phyloP scores from a whole-genome alignment of 2,797 vertebrate genomes.

The Pithecia hirsuta region DNA sequence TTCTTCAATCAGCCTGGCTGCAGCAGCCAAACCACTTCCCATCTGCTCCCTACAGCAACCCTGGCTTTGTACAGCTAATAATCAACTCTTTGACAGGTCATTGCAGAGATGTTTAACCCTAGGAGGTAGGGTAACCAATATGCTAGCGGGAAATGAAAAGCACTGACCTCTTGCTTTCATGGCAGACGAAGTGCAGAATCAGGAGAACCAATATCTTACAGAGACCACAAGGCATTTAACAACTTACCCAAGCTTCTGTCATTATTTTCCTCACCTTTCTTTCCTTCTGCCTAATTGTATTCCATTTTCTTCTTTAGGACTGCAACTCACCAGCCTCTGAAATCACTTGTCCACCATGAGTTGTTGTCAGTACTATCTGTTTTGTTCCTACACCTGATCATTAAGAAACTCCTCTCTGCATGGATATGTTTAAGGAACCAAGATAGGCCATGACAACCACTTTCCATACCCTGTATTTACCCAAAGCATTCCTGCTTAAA shows the following conservation, averaged over 20 bases:
- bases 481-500: background rate
- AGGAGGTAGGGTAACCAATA: conserved; percentile 75
- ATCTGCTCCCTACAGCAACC: conserved; percentile 81
- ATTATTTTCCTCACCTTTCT: background rate
- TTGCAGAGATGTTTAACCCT: conserved; percentile 82
- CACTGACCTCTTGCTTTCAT: conserved; percentile 79
- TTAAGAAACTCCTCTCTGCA: background rate
- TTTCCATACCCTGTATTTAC: background rate
- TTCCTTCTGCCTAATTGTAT: background rate
- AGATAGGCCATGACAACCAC: rapidly evolving
- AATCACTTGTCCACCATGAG: conserved; percentile 3
- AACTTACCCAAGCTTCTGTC: conserved; percentile 48
- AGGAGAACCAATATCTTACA: conserved; percentile 68
- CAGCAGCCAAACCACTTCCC: conserved; percentile 82
- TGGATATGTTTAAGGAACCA: background rate
- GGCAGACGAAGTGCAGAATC: conserved; percentile 76
- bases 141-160: conserved; percentile 80
- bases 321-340: background rate
- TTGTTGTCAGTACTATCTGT: conserved; percentile 33
- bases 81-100: conserved; percentile 82
- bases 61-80: conserved; percentile 80
- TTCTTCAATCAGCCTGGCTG: conserved; percentile 82
- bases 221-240: conserved; percentile 3
- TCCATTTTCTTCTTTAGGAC: background rate
- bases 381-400: conserved; percentile 43